Evolutionary conservation across 1,140 invertebrate genomes (phyloP).

Genomic region (Portunus trituberculatus): DNA sequence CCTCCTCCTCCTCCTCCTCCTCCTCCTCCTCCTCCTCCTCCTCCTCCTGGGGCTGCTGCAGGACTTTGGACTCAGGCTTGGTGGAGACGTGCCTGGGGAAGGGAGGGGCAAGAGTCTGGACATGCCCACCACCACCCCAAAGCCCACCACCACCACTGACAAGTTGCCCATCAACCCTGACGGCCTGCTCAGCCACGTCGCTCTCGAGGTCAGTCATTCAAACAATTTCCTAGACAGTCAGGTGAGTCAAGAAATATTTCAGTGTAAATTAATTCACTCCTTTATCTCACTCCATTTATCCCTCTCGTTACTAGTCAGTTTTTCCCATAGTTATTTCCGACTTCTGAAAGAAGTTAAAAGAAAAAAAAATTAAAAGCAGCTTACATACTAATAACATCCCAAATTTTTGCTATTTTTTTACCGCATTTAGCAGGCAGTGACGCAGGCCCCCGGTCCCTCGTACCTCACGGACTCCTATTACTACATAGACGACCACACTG

Average conservation of each 20-base stretch:
- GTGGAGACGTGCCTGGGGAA: background rate
- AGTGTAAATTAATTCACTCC: no score
- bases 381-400: no score
- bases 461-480: constrained; percentile 72
- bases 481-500: constrained; percentile 62
- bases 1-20: no score
- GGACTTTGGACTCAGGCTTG: constrained; percentile 35
- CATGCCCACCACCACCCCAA: constrained; percentile 52
- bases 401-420: no score
- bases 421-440: constrained; percentile 26
- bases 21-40: no score
- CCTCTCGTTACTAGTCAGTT: no score
- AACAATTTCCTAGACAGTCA: background rate
- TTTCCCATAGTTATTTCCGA: no score
- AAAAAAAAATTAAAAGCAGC: no score
- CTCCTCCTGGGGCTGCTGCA: background rate
- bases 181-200: constrained; percentile 58
- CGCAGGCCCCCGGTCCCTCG: constrained; percentile 55
- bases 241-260: no score
- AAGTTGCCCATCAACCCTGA: constrained; percentile 50
- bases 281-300: no score
- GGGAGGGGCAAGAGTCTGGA: constrained; percentile 35
- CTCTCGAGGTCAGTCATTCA: constrained; percentile 46
- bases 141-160: constrained; percentile 65
- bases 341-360: no score